Conservation (phyloP, 2,888 invertebrate species). For the Chromoteleia sp. region DNA sequence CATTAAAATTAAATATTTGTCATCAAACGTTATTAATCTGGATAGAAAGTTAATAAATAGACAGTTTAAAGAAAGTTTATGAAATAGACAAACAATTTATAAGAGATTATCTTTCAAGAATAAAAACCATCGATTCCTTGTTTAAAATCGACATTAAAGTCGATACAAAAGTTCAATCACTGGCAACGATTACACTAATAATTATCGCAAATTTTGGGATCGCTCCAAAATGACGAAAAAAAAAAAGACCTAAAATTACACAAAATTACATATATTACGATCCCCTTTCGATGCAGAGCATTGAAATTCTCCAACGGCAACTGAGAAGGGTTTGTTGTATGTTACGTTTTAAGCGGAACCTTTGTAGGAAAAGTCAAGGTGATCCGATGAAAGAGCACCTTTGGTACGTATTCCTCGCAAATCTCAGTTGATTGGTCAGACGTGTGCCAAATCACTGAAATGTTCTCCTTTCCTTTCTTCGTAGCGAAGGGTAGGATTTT, state of each 20-base stretch:
- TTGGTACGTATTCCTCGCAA: constrained; percentile 68
- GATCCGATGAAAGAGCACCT: constrained; percentile 68
- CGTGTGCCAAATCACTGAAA: constrained; percentile 71
- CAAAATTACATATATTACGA: constrained; percentile 58
- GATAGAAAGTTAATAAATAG: no score
- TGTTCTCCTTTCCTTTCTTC: constrained; percentile 65
- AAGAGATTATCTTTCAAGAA: no score
- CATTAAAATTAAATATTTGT: no score
- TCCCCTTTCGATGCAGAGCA: constrained; percentile 35
- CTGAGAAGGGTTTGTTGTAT: constrained; percentile 65
- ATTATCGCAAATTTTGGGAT: constrained; percentile 37
- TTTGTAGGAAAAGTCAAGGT: constrained; percentile 67
- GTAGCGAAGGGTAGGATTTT: constrained; percentile 63
- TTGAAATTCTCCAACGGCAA: constrained; percentile 61
- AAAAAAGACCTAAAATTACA: constrained; percentile 18
- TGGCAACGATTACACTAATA: constrained; percentile 21
- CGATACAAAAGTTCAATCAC: constrained; percentile 11
- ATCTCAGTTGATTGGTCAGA: constrained; percentile 71
- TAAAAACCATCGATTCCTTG: no score
- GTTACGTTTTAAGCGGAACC: constrained; percentile 68
- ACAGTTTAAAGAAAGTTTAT: no score
- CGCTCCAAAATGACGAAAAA: constrained; percentile 31
- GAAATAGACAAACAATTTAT: no score
- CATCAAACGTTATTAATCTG: no score
- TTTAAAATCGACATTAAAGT: no score